Percentiles rank a stretch among this genome's conserved stretches.
Conservation (phyloP, 2,113 vertebrate genomes). For the Plecturocebus donacophilus region DNA sequence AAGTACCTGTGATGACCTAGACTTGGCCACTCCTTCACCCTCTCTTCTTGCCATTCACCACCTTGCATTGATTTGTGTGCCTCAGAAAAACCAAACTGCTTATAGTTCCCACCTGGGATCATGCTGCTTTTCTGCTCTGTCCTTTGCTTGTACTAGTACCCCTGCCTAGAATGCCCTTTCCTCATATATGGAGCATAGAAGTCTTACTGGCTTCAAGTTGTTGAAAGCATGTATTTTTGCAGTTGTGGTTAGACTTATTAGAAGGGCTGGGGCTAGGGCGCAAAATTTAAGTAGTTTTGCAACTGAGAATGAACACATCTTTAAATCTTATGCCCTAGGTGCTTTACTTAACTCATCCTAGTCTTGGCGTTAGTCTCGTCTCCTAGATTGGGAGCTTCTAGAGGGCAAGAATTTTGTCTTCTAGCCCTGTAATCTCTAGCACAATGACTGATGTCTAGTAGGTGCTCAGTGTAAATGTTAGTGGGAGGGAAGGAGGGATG, state of each 20-base stretch:
- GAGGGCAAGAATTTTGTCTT: background rate
- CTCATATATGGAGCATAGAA: background rate
- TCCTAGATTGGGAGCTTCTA: background rate
- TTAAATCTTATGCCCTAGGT: background rate
- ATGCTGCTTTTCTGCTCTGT: background rate
- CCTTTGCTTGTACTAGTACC: background rate
- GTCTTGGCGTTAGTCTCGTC: background rate
- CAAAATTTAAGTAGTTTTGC: background rate
- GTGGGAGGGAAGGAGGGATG: background rate
- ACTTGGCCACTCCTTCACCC: background rate
- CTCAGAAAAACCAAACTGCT: constrained; percentile 4
- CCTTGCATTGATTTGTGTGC: background rate
- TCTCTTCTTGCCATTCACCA: background rate
- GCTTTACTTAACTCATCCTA: background rate
- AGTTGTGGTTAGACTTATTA: background rate
- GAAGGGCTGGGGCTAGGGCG: background rate
- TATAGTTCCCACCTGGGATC: background rate
- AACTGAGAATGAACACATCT: background rate
- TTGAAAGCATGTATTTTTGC: background rate
- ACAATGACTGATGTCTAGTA: background rate
- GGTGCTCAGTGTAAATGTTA: background rate
- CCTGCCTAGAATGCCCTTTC: constrained; percentile 27
- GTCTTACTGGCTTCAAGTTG: background rate
- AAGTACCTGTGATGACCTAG: background rate
- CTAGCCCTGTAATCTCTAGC: background rate